Evolutionary conservation across 2,888 invertebrate species (phyloP).

Genomic region (Corythucha ciliata): DNA sequence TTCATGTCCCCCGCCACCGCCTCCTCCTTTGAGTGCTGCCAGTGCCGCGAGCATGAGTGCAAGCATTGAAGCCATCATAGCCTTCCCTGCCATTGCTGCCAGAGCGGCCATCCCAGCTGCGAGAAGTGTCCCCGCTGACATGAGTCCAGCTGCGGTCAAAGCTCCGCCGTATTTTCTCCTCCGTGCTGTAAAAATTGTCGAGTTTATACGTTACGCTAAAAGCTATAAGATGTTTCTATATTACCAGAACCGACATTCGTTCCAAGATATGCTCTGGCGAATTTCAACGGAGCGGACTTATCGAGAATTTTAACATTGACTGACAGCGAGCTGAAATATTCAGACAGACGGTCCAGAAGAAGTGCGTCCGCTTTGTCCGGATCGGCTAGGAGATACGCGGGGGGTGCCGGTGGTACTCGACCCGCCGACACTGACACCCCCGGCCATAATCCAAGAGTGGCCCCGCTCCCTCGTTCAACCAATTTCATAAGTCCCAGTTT

Average conservation of each 20-base stretch:
- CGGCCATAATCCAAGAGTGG: slow-evolving; percentile 59
- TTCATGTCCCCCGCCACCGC: slow-evolving; percentile 48
- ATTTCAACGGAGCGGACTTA: slow-evolving; percentile 26
- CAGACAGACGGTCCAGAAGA: slow-evolving; percentile 59
- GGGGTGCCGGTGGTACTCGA: too few species aligned
- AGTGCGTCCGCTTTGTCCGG: slow-evolving; percentile 62
- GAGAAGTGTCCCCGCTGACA: slow-evolving; percentile 62
- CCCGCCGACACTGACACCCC: slow-evolving; percentile 59
- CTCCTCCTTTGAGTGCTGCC: slow-evolving; percentile 51
- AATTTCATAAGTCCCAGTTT: slow-evolving; percentile 69
- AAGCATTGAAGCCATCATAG: slow-evolving; percentile 70
- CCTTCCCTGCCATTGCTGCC: slow-evolving; percentile 72
- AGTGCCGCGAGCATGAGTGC: slow-evolving; percentile 68
- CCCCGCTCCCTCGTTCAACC: slow-evolving; percentile 62
- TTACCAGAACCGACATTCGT: slow-evolving; percentile 19
- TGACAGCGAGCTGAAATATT: slow-evolving; percentile 62
- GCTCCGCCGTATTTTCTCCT: slow-evolving; percentile 41
- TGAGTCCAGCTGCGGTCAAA: slow-evolving; percentile 46
- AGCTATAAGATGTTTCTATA: background rate
- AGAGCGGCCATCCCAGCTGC: slow-evolving; percentile 64
- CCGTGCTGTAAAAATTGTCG: slow-evolving; percentile 5
- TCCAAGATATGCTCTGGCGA: slow-evolving; percentile 33
- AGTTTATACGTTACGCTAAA: background rate
- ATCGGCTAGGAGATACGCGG: slow-evolving; percentile 29
- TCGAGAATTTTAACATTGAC: slow-evolving; percentile 62